A percentile compares a stretch with the other conserved stretches of the same genome.
phyloP scores from a whole-genome alignment of 2,113 vertebrate genomes.

The Hyperopisus bebe region DNA sequence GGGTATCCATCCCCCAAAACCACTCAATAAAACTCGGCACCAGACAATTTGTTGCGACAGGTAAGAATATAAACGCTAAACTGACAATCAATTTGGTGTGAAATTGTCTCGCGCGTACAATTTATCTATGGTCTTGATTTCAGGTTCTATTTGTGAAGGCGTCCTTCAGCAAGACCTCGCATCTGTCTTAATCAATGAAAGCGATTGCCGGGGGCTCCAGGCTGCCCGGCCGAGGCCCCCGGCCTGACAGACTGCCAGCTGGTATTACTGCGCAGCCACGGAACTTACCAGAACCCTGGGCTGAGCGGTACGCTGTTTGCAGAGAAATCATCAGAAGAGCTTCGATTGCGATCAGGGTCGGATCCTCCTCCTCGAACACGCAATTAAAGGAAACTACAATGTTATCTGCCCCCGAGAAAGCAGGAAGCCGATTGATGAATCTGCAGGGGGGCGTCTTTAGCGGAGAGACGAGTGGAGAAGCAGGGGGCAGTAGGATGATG shows the following conservation, averaged over 20 bases:
- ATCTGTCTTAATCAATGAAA: constrained; percentile 40
- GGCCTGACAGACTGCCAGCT: constrained; percentile 27
- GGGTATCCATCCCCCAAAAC: constrained; percentile 22
- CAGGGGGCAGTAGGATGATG: not conserved
- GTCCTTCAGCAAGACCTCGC: constrained; percentile 24
- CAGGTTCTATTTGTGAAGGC: constrained; percentile 30
- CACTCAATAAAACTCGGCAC: constrained; percentile 42
- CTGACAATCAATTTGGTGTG: constrained; percentile 51
- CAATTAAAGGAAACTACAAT: not conserved
- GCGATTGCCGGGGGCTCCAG: constrained; percentile 16
- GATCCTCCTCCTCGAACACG: not conserved
- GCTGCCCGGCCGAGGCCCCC: constrained; percentile 1
- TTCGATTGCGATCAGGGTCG: not conserved
- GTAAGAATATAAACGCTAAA: constrained; percentile 45
- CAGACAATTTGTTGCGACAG: constrained; percentile 46
- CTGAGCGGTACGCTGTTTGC: not conserved
- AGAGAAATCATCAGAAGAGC: not conserved
- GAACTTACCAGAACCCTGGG: constrained; percentile 30
- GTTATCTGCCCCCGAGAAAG: not conserved
- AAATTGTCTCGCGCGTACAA: constrained; percentile 38
- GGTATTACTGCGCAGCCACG: constrained; percentile 18
- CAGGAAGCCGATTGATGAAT: not conserved
- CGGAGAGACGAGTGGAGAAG: not conserved
- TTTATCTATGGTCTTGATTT: constrained; percentile 48
- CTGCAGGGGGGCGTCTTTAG: not conserved